These are phyloP conservation scores for Oryzias sinensis DNA, from an alignment of 2,797 vertebrate genomes.

Conservation along the genomic window DNA sequence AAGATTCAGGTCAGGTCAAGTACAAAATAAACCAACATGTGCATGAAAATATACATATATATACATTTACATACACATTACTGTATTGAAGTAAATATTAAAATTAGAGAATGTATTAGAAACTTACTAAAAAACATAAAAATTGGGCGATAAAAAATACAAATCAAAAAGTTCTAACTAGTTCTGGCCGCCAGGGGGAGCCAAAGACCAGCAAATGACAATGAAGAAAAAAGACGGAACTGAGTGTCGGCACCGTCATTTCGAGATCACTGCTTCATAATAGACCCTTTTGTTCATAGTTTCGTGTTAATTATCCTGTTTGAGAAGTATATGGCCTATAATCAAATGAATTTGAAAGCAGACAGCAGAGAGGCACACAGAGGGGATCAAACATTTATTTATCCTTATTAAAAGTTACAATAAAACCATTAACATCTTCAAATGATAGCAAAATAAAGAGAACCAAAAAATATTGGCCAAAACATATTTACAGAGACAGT, in stretches of 20 bases:
- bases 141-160: too few species aligned
- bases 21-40: too few species aligned
- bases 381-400: conserved; percentile 84
- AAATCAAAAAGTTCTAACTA: neutral
- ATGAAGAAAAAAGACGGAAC: fast-evolving
- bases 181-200: conserved; percentile 20
- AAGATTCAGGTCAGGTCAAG: too few species aligned
- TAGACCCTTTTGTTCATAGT: too few species aligned
- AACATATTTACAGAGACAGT: conserved; percentile 96
- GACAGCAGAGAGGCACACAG: conserved; percentile 51
- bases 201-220: conserved; percentile 12
- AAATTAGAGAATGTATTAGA: too few species aligned
- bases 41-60: too few species aligned
- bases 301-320: too few species aligned
- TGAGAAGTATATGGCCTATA: too few species aligned
- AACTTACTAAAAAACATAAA: too few species aligned
- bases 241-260: neutral
- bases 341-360: conserved; percentile 44
- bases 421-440: conserved; percentile 85
- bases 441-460: conserved; percentile 92
- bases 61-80: too few species aligned
- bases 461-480: conserved; percentile 87
- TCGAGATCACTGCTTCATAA: too few species aligned
- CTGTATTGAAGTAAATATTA: too few species aligned
- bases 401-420: conserved; percentile 84